A percentile compares a stretch with the other conserved stretches of the same genome.
phyloP scores from a whole-genome alignment of 30 jellyfish, hydroid and myxozoan species.

The Calvadosia cruxmelitensis region DNA sequence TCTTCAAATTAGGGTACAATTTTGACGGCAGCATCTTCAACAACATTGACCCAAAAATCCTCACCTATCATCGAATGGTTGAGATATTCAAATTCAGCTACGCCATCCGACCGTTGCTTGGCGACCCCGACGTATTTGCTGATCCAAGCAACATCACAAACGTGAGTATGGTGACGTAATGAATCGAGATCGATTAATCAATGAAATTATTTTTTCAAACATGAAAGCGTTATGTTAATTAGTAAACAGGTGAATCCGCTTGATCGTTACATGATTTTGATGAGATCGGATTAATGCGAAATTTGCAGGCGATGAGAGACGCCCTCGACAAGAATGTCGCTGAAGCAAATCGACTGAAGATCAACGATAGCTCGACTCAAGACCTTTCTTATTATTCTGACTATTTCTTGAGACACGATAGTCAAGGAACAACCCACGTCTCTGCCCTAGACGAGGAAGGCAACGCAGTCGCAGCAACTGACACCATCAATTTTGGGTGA shows the following conservation, averaged over 20 bases:
- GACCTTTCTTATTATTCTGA: slow-evolving; percentile 7
- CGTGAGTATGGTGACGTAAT: too few relatives aligned
- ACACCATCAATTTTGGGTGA: slow-evolving; percentile 37
- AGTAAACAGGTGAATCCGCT: too few relatives aligned
- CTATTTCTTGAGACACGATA: slow-evolving; percentile 13
- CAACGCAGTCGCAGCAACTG: slow-evolving; percentile 39
- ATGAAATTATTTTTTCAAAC: too few relatives aligned
- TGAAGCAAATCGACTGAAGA: slow-evolving; percentile 6
- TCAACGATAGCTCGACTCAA: slow-evolving; percentile 28
- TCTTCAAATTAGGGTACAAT: too few relatives aligned
- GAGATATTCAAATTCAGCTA: slow-evolving; percentile 77
- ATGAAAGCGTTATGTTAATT: too few relatives aligned
- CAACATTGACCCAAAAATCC: slow-evolving; percentile 13
- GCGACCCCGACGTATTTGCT: slow-evolving; percentile 51
- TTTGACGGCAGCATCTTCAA: too few relatives aligned
- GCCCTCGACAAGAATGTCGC: neutral
- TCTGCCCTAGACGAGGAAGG: slow-evolving; percentile 40
- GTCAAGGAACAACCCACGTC: slow-evolving; percentile 47
- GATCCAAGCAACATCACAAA: neutral
- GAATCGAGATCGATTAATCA: too few relatives aligned
- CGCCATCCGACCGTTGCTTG: slow-evolving; percentile 56
- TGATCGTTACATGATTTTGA: too few relatives aligned
- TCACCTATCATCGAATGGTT: slow-evolving; percentile 64
- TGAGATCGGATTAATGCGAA: too few relatives aligned
- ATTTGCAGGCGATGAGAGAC: neutral